Base-by-base conservation (phyloP, 2,113 vertebrate genomes). In the Sturnus vulgaris region DNA sequence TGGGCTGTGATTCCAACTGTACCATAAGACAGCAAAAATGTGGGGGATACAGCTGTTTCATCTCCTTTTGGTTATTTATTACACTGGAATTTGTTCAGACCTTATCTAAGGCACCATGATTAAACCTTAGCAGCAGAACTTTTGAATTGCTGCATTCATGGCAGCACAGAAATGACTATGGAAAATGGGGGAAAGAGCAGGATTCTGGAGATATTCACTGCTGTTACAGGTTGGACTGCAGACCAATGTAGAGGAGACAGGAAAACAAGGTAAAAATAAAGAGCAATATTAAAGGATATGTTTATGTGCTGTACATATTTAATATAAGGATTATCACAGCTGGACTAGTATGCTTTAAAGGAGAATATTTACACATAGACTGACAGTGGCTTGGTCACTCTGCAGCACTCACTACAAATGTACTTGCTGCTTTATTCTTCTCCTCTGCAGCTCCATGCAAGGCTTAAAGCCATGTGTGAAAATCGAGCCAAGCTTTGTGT, bases 1-100 rank as follows among this genome's bases (percentile, higher is more conserved):
- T 3, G 8, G 87, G 82, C 92, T 95, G 79, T 86, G 87, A 91
- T 96, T 86, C 90, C 93, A 91, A 68, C 42, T 94, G 53, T 39
- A 77, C 30, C 42, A 44, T 28, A 92, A 70, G 11, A 69, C 2
- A 2, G 60, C 64, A 71, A 81, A 95, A 92, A 83, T 40, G 46
- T 0, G 0, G 18, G 55, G 15, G 11, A 46, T 50, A 20, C 10
- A 37, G 39, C 10, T 53, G 23, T 65, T 91, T 66, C 6, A 18
- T 77, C 20, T 76, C 86, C 21, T 44, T 87, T 82, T 80, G 52
- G 68, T 91, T 70, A 39, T 47, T 53, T 70, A 81, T 87, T 75
- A 19, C 12, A 28, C 27, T 39, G 35, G 49, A 65, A 55, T 35
- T 94, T 88, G 28, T 77, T 57, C 61, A 89, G 71, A 50, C 39